A percentile compares a stretch with the other conserved stretches of the same genome.
phyloP scores from a whole-genome alignment of 1,140 invertebrate genomes.

The Limonius californicus region DNA sequence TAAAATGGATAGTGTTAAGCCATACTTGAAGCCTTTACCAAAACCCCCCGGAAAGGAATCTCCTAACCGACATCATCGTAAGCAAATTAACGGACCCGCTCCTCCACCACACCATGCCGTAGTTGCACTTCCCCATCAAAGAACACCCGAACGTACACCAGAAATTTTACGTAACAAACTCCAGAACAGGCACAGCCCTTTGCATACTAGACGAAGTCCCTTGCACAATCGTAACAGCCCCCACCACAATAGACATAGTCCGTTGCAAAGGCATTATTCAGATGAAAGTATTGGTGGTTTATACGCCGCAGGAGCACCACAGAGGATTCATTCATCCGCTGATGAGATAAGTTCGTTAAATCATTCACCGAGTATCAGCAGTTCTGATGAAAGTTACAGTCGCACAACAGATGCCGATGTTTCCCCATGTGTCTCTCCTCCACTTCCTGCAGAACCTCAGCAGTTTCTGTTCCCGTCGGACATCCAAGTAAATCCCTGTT shows the following conservation, averaged over 20 bases:
- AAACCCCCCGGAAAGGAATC: slow-evolving; percentile 51
- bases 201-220: slow-evolving; percentile 42
- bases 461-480: slow-evolving; percentile 61
- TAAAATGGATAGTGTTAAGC: slow-evolving; percentile 38
- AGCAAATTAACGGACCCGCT: slow-evolving; percentile 30
- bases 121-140: slow-evolving; percentile 36
- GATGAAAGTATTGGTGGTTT: slow-evolving; percentile 59
- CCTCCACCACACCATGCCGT: slow-evolving; percentile 31
- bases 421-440: slow-evolving; percentile 58
- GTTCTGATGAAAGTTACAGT: slow-evolving; percentile 76
- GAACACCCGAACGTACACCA: slow-evolving; percentile 32
- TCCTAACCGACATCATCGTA: slow-evolving; percentile 39
- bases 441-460: slow-evolving; percentile 51
- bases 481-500: slow-evolving; percentile 54
- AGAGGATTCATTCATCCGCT: slow-evolving; percentile 68
- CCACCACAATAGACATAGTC: slow-evolving; percentile 44
- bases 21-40: slow-evolving; percentile 57
- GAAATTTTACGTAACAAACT: slow-evolving; percentile 38
- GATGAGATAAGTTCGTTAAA: slow-evolving; percentile 76
- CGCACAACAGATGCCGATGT: slow-evolving; percentile 66
- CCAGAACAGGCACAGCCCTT: slow-evolving; percentile 42
- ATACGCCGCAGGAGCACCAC: slow-evolving; percentile 37
- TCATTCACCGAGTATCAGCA: slow-evolving; percentile 72
- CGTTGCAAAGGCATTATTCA: slow-evolving; percentile 55
- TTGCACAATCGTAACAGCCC: slow-evolving; percentile 39